Percentiles rank a stretch among this genome's conserved stretches.
Conservation (phyloP, 35 echinoderm and acorn worm species). For the Eucidaris tribuloides region DNA sequence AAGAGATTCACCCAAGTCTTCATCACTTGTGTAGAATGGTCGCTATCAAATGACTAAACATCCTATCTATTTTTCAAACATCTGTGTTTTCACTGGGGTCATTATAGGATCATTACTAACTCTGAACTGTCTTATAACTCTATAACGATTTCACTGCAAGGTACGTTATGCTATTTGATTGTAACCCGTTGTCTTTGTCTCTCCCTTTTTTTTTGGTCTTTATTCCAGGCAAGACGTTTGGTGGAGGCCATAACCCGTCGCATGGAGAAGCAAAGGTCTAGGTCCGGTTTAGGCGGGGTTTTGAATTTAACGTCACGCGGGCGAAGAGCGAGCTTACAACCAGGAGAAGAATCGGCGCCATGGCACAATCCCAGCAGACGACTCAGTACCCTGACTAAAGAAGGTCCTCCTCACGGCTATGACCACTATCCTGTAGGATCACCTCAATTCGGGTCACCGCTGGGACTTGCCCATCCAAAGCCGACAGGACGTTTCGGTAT, state of each 20-base stretch:
- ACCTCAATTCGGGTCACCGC: background rate
- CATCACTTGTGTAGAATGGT: too few relatives aligned
- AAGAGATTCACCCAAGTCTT: too few relatives aligned
- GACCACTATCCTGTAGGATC: constrained; percentile 14
- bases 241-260: constrained; percentile 12
- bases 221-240: background rate
- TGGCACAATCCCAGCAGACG: background rate
- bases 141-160: too few relatives aligned
- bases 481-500: constrained; percentile 8
- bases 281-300: background rate
- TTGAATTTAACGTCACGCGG: background rate
- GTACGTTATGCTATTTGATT: too few relatives aligned
- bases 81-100: too few relatives aligned
- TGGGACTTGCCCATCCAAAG: constrained; percentile 1
- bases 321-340: constrained; percentile 1
- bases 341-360: background rate
- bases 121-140: too few relatives aligned
- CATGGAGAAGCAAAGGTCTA: constrained; percentile 15
- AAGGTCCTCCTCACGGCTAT: background rate
- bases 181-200: background rate
- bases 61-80: too few relatives aligned
- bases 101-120: too few relatives aligned
- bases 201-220: background rate
- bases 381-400: constrained; percentile 4
- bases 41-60: too few relatives aligned